A percentile compares a stretch with the other conserved stretches of the same genome.
phyloP scores from a whole-genome alignment of 92 coral and sea anemone genomes.

The Palythoa caribaeorum region DNA sequence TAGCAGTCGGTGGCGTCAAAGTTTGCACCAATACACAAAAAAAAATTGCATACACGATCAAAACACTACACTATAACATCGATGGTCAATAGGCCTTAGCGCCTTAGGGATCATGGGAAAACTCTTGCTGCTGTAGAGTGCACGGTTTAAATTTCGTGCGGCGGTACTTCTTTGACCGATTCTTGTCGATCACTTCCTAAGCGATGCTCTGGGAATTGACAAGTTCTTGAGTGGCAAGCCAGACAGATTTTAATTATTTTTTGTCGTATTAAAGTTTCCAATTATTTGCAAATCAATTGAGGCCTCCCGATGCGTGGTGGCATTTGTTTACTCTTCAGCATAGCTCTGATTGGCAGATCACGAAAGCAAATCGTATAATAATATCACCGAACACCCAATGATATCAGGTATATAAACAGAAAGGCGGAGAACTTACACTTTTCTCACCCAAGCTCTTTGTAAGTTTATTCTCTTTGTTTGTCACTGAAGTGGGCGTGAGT shows the following conservation, averaged over 20 bases:
- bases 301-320: conserved; percentile 96
- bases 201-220: conserved; percentile 95
- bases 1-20: conserved; percentile 94
- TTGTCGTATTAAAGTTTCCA: conserved; percentile 99
- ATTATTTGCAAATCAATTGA: conserved; percentile 99
- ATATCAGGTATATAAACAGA: conserved; percentile 91
- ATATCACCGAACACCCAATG: conserved; percentile 96
- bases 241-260: conserved; percentile 96
- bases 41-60: conserved; percentile 68
- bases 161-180: conserved; percentile 84
- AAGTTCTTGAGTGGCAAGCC: conserved; percentile 98
- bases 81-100: conserved; percentile 77
- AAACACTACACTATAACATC: conserved; percentile 82
- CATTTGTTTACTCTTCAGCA: conserved; percentile 92
- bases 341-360: conserved; percentile 91
- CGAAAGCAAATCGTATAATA: conserved; percentile 95
- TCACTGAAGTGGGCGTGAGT: conserved; percentile 78
- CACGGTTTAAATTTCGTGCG: conserved; percentile 91
- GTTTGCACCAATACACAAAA: conserved; percentile 77
- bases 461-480: conserved; percentile 74
- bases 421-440: conserved; percentile 92
- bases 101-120: conserved; percentile 93
- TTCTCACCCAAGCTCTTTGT: conserved; percentile 90
- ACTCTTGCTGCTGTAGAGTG: conserved; percentile 67
- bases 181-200: conserved; percentile 95